Percentiles rank a stretch among this genome's conserved stretches.
These are phyloP conservation scores for Pterobdella sp. DNA, from an alignment of 2,888 invertebrate genomes.

Conservation along the genomic window DNA sequence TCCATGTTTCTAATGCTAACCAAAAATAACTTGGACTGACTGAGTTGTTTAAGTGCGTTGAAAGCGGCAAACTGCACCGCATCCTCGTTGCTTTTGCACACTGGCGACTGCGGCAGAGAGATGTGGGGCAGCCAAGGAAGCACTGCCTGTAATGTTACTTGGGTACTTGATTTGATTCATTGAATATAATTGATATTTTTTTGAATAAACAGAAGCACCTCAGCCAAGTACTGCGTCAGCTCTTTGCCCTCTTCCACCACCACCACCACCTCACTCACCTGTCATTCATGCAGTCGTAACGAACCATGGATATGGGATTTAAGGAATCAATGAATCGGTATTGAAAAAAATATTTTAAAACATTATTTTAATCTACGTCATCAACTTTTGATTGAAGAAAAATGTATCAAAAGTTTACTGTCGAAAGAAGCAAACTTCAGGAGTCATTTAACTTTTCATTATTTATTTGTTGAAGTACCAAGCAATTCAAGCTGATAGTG, in stretches of 20 bases:
- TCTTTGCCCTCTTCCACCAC: not conserved
- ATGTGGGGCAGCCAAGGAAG: not conserved
- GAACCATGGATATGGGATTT: not conserved
- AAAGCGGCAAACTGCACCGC: conserved; percentile 4
- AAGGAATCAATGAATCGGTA: too few relatives aligned
- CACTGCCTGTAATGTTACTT: not conserved
- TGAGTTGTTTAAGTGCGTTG: conserved; percentile 1
- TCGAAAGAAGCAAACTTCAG: too few relatives aligned
- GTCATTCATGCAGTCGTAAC: not conserved
- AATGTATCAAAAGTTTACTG: too few relatives aligned
- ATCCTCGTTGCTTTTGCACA: not conserved
- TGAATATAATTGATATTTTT: too few relatives aligned
- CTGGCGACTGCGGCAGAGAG: not conserved
- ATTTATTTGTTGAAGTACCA: too few relatives aligned
- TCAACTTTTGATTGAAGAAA: too few relatives aligned
- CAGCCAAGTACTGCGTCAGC: not conserved
- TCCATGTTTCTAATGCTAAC: not conserved
- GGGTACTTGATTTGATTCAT: too few relatives aligned
- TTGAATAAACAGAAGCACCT: not conserved
- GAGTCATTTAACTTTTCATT: too few relatives aligned
- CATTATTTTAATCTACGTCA: too few relatives aligned
- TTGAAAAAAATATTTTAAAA: too few relatives aligned
- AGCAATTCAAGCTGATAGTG: too few relatives aligned
- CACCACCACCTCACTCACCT: not conserved
- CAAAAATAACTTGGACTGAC: not conserved